Base-by-base conservation (phyloP, 2,797 vertebrate genomes). In the Acanthurus tractus region DNA sequence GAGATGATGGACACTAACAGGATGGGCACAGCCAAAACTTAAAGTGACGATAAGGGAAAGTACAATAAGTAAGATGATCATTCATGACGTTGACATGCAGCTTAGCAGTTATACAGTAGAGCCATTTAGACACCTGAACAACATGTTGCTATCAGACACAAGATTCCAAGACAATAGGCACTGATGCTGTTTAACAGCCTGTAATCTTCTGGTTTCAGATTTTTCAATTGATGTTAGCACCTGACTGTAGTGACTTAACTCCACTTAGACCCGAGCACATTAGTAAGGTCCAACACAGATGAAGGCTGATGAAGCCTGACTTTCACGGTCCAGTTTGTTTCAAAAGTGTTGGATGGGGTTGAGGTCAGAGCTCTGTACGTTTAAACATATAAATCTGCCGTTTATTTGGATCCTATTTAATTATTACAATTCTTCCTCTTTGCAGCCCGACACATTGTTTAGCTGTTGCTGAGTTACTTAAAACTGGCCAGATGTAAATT, bases 1-100 rank as follows among this genome's bases (percentile, higher is more conserved):
- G 40, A 63, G 34, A 58, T 63, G 63, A 62, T 45, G 44, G 23
- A 71, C 64, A 55, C 29, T 45, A 52, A 3, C n/a, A 67, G 17
- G n/a, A 67, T 61, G 38, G 50, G 36, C 6, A 55, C 22, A 23
- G 44, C 25, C 56, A 42, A 64, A 72, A 25, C 53, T 53, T 22
- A 76, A 48, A 58, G 34, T 38, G 46, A 46, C 34, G n/a, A 48
- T 15, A 50, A 29, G 69, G 48, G 25, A 5, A 52, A 14, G 12
- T 29, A 4, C 52, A 34, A 34, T 36, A n/a, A 70, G 64, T 25
- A 64, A 63, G 29, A 34, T 63, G 40, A 58, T 34, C 29, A 34
- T 34, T 6, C 18, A 55, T 65, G 53, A 46, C 40, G 17, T 29
- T 10, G 10, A n/a, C 23, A 10, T 36, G 40, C 54, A 65, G 18